Base-by-base conservation (phyloP, 1,140 invertebrate genomes). In the Pemphigus obesinymphae region DNA sequence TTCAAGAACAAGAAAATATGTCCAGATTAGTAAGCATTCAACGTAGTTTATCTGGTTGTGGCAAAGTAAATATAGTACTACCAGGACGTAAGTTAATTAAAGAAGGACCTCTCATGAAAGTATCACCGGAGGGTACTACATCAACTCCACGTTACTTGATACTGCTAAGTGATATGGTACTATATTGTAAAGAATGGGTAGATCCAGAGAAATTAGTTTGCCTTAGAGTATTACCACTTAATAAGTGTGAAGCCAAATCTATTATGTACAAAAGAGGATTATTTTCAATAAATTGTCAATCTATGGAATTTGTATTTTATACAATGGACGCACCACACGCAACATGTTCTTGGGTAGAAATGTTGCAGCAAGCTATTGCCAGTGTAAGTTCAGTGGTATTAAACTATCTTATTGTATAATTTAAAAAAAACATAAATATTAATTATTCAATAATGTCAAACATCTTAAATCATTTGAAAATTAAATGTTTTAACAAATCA, bases 1-100 rank as follows among this genome's bases (percentile, higher is more conserved):
- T 94, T 2, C 89, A 90, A 83, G 91, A 93, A 83, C 91, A 93
- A 84, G 92, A 94, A 85, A 90, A 92, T 84, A 91, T 91, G 43
- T 89, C 91, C 86, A 90, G 90, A 84, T 88, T 93, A 84, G 86
- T 94, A 20, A 89, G 90, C 84, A 87, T 93, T 72, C 92, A 94
- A 84, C 90, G 89, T 61, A 89, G 89, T 66, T 88, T 94, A 68
- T 83, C 87, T 55, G 87, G 90, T 84, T 80, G 76, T 80, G 85
- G 88, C 6, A 89, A 90, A 45, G 90, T 90, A 5, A 90, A 90
- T 84, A 90, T 94, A 55, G 88, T 94, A 0, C 89, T 89, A 83
- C 92, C 92, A 43, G 92, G 91, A 3, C 88, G 93, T 40, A 89
- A 89, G 82, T 88, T 94, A 66, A 89, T 93, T 53, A 92, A 91